Conservation (phyloP, 1,140 invertebrate species). For the Pantala flavescens region DNA sequence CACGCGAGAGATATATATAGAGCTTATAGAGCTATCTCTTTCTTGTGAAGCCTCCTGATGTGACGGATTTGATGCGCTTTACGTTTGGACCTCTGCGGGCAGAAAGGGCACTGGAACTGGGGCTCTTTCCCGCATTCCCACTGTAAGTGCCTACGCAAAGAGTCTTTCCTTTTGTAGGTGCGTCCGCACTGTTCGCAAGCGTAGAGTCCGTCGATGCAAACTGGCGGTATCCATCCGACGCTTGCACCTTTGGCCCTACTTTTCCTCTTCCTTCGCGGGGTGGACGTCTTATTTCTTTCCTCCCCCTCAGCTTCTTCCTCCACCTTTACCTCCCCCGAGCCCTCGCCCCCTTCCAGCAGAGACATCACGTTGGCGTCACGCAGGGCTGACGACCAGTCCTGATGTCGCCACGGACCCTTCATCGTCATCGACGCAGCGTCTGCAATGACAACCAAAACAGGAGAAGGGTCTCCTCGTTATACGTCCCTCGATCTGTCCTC, state of each 20-base stretch:
- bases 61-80: constrained; percentile 48
- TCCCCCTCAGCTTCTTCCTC: not conserved
- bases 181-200: constrained; percentile 48
- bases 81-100: constrained; percentile 47
- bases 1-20: too few species aligned
- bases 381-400: constrained; percentile 5
- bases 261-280: not conserved
- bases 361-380: constrained; percentile 6
- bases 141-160: constrained; percentile 49
- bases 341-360: not conserved
- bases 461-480: not conserved
- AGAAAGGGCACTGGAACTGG: constrained; percentile 53
- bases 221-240: not conserved
- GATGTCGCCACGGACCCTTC: not conserved
- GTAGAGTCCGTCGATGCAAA: not conserved
- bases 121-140: constrained; percentile 59
- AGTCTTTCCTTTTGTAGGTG: constrained; percentile 51
- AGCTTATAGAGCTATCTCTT: constrained; percentile 27
- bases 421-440: not conserved
- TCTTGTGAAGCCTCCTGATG: constrained; percentile 43
- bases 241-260: not conserved
- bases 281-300: not conserved
- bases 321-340: not conserved
- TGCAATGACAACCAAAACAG: constrained; percentile 5
- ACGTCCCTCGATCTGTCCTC: not conserved